Evolutionary conservation across 2,113 vertebrate species (phyloP).

Genomic region (Centropristis striata): DNA sequence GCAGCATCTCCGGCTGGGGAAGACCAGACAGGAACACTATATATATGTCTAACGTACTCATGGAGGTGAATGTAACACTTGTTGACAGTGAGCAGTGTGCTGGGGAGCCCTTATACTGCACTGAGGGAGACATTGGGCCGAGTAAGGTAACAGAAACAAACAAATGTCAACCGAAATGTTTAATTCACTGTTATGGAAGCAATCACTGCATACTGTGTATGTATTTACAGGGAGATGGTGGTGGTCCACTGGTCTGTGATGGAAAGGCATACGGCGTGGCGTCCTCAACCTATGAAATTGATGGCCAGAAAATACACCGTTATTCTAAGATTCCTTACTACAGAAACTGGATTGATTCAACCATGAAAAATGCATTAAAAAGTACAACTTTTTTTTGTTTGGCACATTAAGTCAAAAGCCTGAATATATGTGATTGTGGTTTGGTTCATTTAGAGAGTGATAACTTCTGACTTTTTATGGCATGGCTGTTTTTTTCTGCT

Average conservation of each 20-base stretch:
- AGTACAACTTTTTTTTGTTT: background rate
- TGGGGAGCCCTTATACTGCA: constrained; percentile 75
- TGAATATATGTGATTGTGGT: background rate
- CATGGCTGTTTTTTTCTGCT: no score
- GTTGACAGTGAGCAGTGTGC: constrained; percentile 62
- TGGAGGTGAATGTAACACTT: constrained; percentile 78
- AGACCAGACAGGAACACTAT: fast-evolving
- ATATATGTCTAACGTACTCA: constrained; percentile 56
- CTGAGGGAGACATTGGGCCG: constrained; percentile 76
- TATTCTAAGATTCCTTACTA: constrained; percentile 83
- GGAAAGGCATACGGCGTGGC: constrained; percentile 84
- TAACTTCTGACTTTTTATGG: background rate
- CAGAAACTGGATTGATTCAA: constrained; percentile 78
- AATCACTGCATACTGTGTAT: background rate
- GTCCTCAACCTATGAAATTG: no score
- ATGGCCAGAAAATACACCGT: constrained; percentile 11
- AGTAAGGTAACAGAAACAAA: constrained; percentile 36
- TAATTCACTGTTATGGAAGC: fast-evolving
- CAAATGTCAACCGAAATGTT: background rate
- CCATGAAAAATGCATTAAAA: background rate
- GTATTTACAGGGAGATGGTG: constrained; percentile 87
- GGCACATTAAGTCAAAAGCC: background rate
- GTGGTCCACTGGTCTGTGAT: constrained; percentile 87
- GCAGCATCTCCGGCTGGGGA: constrained; percentile 87
- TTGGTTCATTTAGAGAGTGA: background rate